Conservation (phyloP, 2,797 vertebrate genomes). For the Pseudomugil tenellus region DNA sequence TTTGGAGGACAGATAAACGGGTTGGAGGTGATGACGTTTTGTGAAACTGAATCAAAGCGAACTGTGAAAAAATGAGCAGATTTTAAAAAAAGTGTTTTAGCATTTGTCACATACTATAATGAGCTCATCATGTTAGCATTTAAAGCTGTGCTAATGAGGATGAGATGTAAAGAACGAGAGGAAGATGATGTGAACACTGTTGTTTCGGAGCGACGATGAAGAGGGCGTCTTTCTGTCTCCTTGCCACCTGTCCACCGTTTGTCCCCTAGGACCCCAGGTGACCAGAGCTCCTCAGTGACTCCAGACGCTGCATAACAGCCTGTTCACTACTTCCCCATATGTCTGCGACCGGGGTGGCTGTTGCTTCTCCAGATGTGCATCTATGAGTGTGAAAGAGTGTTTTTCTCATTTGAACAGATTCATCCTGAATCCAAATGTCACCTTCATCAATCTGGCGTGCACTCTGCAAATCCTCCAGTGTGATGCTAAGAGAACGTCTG, state of each 20-base stretch:
- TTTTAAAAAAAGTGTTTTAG: too few species aligned
- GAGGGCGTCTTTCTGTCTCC: constrained; percentile 58
- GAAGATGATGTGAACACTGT: constrained; percentile 17
- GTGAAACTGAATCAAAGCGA: too few species aligned
- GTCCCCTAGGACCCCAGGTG: constrained; percentile 69
- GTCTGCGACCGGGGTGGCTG: constrained; percentile 2
- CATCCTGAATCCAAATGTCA: constrained; percentile 29
- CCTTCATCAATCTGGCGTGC: constrained; percentile 45
- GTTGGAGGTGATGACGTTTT: too few species aligned
- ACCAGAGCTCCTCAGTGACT: constrained; percentile 48
- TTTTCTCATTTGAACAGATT: constrained; percentile 50
- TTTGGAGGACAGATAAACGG: too few species aligned
- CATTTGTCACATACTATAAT: constrained; percentile 18
- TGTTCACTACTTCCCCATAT: constrained; percentile 8
- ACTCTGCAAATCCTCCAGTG: constrained; percentile 25
- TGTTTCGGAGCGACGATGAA: constrained; percentile 46
- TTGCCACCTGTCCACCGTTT: constrained; percentile 68
- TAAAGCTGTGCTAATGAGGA: too few species aligned
- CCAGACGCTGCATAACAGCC: constrained; percentile 18
- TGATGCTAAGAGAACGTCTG: constrained; percentile 18
- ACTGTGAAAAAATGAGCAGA: too few species aligned
- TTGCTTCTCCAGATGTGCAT: constrained; percentile 56
- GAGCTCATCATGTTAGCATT: constrained; percentile 54
- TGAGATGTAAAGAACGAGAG: constrained; percentile 6
- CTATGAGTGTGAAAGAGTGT: constrained; percentile 18